Evolutionary conservation across 2,113 vertebrate species (phyloP), one percentile per base, ranked within the genome.

Genomic region (Notechis scutatus): DNA sequence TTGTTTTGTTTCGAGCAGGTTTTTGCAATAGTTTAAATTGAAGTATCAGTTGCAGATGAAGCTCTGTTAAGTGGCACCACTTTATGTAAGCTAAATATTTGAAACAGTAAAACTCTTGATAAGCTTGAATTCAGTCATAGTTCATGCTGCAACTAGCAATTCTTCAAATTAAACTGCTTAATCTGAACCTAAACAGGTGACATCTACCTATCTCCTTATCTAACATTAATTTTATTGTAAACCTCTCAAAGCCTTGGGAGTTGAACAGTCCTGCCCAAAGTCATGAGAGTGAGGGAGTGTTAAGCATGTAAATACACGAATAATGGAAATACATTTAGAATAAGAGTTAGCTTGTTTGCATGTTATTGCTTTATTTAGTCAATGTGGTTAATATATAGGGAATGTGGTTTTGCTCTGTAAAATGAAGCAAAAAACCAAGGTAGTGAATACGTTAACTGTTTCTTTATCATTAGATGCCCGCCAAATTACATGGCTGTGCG

Each of bases 401-500:
- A 39, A 91, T 54, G 9, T 23, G 86, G 12, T 6, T 0, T 61
- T 91, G 39, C 2, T 89, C 50, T 20, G 8, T 87, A 85, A 61
- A 85, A 55, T 10, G 4, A 0, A 2, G 14, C 21, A 10, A 24
- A 0, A 29, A 1, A 7, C 15, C 3, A 15, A 4, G 1, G 34
- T 2, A n/a, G 24, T 92, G 42, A 29, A 34, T 18, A 47, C 34
- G 2, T 57, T 92, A 6, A 29, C 52, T 95, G 94, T 34, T 81
- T 0, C 95, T 93, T 94, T 50, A 55, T 93, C 12, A 91, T 89
- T 96, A 99, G 99, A 57, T 93, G 98, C 89, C 97, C 97, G 95
- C 97, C 97, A 47, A 98, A 97, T 64, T 99, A 98, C 69, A 26
- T 14, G 0, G 99, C 99, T 52, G 90, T 96, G 20, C 97, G 96